Conservation (phyloP, 2,113 vertebrate species). For the Melospiza georgiana region DNA sequence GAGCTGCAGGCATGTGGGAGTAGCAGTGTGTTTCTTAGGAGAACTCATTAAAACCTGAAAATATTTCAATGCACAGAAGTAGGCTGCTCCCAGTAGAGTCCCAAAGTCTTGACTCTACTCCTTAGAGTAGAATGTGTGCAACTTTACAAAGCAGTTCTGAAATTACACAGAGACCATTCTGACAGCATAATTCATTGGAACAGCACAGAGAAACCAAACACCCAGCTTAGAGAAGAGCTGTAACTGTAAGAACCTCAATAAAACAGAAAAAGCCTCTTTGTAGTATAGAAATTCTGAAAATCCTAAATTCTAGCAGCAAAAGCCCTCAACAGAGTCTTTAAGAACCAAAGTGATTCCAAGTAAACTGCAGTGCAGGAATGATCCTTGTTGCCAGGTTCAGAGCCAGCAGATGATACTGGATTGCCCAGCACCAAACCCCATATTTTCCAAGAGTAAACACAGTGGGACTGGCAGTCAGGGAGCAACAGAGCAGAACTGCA, state of each 20-base stretch:
- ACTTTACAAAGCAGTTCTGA: background rate
- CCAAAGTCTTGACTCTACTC: too few relatives aligned
- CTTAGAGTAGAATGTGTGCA: fast-evolving
- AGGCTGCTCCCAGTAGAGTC: background rate
- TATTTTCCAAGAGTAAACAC: background rate
- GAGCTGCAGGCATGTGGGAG: fast-evolving
- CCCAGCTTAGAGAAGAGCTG: background rate
- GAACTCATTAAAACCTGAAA: background rate
- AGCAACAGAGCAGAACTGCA: background rate
- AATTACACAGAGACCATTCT: background rate
- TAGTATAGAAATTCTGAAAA: background rate
- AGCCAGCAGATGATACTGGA: fast-evolving
- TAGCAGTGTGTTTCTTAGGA: background rate
- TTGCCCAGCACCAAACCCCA: background rate
- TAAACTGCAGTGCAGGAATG: background rate
- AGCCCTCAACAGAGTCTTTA: background rate
- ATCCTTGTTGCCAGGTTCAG: background rate
- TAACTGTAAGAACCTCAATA: background rate
- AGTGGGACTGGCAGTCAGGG: fast-evolving
- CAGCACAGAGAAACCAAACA: background rate
- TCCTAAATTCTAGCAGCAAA: background rate
- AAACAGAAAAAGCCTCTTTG: background rate
- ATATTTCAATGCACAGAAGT: background rate
- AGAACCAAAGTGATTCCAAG: background rate
- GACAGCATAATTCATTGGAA: background rate